Conservation (phyloP, 2,888 invertebrate species). For the Drosophila parthenogenetica region DNA sequence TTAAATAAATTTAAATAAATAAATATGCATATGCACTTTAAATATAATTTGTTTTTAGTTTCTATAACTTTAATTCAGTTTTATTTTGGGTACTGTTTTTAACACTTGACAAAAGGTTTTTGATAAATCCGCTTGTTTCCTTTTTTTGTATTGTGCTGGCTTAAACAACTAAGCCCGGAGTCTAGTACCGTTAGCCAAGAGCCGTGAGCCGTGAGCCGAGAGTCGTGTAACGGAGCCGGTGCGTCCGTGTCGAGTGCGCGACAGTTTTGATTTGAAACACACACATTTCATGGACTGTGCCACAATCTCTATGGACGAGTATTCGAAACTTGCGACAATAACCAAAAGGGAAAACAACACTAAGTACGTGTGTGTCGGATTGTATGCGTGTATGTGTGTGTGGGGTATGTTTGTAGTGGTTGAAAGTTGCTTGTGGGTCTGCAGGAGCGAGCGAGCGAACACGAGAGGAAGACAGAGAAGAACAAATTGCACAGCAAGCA, state of each 20-base stretch:
- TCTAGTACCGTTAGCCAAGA: neutral
- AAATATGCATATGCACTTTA: conserved; percentile 28
- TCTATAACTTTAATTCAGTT: neutral
- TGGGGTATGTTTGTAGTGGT: conserved; percentile 68
- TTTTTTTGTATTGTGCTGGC: conserved; percentile 18
- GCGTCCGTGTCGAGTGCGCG: conserved; percentile 80
- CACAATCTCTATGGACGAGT: conserved; percentile 54
- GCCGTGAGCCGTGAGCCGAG: conserved; percentile 15
- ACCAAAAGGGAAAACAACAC: conserved; percentile 57
- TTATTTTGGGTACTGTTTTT: neutral
- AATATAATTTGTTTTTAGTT: neutral
- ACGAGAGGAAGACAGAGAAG: conserved; percentile 10
- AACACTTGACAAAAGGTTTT: conserved; percentile 41
- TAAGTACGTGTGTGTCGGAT: conserved; percentile 10
- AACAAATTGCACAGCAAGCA: conserved; percentile 1
- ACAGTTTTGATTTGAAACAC: conserved; percentile 79
- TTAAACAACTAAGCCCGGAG: conserved; percentile 16
- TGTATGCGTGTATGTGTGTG: conserved; percentile 28
- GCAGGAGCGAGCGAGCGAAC: conserved; percentile 43
- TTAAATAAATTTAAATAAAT: no score
- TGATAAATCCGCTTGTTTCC: conserved; percentile 9
- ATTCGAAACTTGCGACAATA: conserved; percentile 79
- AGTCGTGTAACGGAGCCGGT: conserved; percentile 61
- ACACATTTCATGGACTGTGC: conserved; percentile 58
- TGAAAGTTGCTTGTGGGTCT: conserved; percentile 48